Evolutionary conservation across 2,113 vertebrate genomes (phyloP).

Genomic region (Ivindomyrus marchei): DNA sequence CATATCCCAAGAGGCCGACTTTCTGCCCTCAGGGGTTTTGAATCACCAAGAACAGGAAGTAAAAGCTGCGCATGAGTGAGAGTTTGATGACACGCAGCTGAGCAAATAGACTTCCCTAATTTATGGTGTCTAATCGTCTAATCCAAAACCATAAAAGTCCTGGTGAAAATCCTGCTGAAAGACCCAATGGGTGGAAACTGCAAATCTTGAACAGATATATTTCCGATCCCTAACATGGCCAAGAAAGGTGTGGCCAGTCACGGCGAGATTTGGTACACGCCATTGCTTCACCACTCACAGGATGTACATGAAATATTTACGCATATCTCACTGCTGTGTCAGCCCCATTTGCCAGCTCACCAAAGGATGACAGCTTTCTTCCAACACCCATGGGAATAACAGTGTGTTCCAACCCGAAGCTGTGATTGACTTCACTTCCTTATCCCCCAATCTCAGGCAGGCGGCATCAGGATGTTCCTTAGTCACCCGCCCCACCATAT

Average conservation of each 20-base stretch:
- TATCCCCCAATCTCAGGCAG: not conserved
- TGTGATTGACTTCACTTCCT: not conserved
- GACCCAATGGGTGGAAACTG: not conserved
- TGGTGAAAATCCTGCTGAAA: not conserved
- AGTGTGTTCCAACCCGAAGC: not conserved
- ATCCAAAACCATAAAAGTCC: not conserved
- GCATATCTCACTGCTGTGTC: not conserved
- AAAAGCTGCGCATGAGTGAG: not conserved
- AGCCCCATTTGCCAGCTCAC: not conserved
- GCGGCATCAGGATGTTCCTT: not conserved
- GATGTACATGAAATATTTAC: not conserved
- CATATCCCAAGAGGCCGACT: not conserved
- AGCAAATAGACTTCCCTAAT: not conserved
- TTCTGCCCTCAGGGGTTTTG: not conserved
- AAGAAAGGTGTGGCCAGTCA: not conserved
- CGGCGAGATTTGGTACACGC: not conserved
- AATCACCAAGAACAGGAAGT: not conserved
- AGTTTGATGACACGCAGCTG: not conserved
- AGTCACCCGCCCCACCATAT: not conserved
- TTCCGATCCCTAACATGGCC: not conserved
- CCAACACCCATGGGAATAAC: not conserved
- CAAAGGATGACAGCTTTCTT: not conserved
- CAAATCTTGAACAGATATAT: not conserved
- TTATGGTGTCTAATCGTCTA: not conserved
- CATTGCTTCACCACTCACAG: not conserved